phyloP scores from a whole-genome alignment of 2,888 invertebrate genomes.

The Plagiodera versicolora region DNA sequence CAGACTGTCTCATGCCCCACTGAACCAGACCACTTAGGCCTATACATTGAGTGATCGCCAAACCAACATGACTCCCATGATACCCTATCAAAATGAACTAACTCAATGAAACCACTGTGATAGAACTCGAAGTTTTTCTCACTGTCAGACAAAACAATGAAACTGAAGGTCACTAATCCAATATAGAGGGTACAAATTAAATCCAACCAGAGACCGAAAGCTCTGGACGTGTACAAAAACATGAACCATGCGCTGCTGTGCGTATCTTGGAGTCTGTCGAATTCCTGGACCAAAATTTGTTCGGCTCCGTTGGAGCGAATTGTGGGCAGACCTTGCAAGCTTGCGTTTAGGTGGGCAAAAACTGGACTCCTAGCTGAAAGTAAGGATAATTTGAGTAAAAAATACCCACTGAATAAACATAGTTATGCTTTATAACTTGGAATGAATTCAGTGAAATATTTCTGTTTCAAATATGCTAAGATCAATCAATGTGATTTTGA shows the following conservation, averaged over 20 bases:
- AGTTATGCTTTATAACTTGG: too few species aligned
- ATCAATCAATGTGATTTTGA: too few species aligned
- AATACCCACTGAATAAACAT: too few species aligned
- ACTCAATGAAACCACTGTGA: too few species aligned
- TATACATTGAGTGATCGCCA: slow-evolving; percentile 60
- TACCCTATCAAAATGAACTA: slow-evolving; percentile 27
- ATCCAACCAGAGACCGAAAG: slow-evolving; percentile 76
- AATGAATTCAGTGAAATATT: too few species aligned
- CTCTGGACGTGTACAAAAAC: slow-evolving; percentile 64
- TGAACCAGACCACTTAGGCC: slow-evolving; percentile 58
- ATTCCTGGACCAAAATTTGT: slow-evolving; percentile 60
- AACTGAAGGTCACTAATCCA: slow-evolving; percentile 64
- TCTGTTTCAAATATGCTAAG: too few species aligned
- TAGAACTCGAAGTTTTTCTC: slow-evolving; percentile 18
- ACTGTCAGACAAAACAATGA: slow-evolving; percentile 58
- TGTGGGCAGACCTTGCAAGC: slow-evolving; percentile 72
- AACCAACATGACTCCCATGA: slow-evolving; percentile 57
- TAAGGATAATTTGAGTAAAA: slow-evolving; percentile 45
- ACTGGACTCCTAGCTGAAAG: slow-evolving; percentile 72
- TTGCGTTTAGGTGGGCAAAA: slow-evolving; percentile 71
- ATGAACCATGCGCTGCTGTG: slow-evolving; percentile 76
- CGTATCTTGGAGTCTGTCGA: slow-evolving; percentile 61
- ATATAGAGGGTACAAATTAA: slow-evolving; percentile 70
- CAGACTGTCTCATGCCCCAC: slow-evolving; percentile 72
- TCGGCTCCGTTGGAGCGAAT: slow-evolving; percentile 69